Conservation (phyloP, 2,888 invertebrate species). For the Hybos culiciformis region DNA sequence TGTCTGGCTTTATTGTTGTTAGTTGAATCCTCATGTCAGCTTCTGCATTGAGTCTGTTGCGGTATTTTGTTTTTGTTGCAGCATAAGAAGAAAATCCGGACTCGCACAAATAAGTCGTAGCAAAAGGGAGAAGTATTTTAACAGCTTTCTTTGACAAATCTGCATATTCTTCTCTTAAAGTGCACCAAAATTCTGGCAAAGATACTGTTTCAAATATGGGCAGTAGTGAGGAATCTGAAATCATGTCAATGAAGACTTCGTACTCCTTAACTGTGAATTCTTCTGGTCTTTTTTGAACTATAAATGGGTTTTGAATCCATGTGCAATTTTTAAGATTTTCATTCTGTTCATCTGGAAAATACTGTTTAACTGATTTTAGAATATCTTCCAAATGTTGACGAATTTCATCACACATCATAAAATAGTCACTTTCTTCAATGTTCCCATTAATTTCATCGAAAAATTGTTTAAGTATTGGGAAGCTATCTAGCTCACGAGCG, state of each 20-base stretch:
- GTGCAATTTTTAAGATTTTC: slow-evolving; percentile 1
- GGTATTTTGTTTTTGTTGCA: slow-evolving; percentile 3
- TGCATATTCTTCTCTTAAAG: background rate
- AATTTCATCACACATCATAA: no score
- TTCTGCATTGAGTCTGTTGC: slow-evolving; percentile 2
- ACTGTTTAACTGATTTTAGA: background rate
- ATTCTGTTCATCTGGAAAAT: background rate
- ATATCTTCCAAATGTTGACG: no score
- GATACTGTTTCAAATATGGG: background rate
- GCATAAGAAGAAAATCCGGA: slow-evolving; percentile 2
- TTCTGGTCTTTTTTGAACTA: background rate
- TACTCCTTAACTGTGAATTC: background rate
- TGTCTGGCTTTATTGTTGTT: background rate
- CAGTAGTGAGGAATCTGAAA: background rate
- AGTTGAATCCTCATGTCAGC: background rate
- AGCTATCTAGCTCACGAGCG: no score
- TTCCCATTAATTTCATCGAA: no score
- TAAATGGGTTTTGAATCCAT: background rate
- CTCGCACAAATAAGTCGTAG: slow-evolving; percentile 2
- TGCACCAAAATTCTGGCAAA: background rate
- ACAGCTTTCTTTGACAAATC: background rate
- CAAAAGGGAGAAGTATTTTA: background rate
- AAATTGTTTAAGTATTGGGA: no score
- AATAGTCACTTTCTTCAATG: no score
- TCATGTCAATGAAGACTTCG: background rate